A percentile compares a stretch with the other conserved stretches of the same genome.
These are phyloP conservation scores for Phymorhynchus buccinoides DNA, from an alignment of 1,140 invertebrate species.

Conservation along the genomic window DNA sequence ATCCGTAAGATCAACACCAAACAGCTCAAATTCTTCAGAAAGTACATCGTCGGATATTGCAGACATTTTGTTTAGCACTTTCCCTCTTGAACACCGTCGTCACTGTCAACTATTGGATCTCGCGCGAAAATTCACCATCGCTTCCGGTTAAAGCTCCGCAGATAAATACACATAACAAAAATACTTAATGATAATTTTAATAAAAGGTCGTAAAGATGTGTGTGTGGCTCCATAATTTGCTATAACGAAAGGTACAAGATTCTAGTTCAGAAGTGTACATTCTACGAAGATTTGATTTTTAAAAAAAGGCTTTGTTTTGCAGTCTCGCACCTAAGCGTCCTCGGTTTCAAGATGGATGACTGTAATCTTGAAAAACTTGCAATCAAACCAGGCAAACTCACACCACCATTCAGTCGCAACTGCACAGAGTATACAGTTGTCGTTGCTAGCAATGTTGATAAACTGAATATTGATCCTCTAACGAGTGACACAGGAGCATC, in stretches of 20 bases:
- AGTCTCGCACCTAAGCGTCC: conserved; percentile 57
- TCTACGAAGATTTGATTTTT: neutral
- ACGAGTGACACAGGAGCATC: conserved; percentile 70
- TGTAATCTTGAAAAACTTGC: conserved; percentile 69
- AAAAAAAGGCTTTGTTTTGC: neutral
- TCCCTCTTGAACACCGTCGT: neutral
- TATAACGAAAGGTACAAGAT: too few species aligned
- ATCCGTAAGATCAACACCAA: conserved; percentile 51
- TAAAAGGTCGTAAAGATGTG: too few species aligned
- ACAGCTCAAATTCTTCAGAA: conserved; percentile 52
- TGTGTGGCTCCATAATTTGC: too few species aligned
- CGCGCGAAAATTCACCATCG: conserved; percentile 12
- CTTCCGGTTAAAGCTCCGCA: conserved; percentile 15
- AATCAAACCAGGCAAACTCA: conserved; percentile 70
- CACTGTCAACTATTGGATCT: conserved; percentile 7
- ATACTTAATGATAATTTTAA: too few species aligned
- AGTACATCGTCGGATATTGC: conserved; percentile 49
- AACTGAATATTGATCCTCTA: conserved; percentile 65
- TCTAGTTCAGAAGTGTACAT: neutral
- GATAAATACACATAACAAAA: neutral
- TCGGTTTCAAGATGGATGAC: conserved; percentile 76
- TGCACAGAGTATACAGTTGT: conserved; percentile 66
- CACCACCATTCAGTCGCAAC: conserved; percentile 64
- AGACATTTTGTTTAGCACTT: conserved; percentile 28
- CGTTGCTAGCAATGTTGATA: conserved; percentile 63